phyloP scores from a whole-genome alignment of 2,797 vertebrate species.

The Gastrophryne carolinensis region DNA sequence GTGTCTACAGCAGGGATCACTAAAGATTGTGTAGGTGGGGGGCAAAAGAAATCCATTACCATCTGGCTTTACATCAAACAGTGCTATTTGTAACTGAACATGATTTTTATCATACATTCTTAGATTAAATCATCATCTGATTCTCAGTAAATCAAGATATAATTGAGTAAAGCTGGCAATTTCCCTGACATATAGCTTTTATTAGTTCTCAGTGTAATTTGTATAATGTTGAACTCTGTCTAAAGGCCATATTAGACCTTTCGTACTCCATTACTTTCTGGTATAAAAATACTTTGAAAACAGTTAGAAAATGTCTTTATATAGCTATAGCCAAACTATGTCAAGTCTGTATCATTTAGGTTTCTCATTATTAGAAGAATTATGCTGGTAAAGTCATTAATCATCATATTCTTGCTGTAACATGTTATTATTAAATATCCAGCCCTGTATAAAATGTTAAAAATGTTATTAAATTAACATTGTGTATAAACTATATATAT shows the following conservation, averaged over 20 bases:
- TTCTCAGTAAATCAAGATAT: constrained; percentile 34
- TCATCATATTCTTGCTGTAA: constrained; percentile 1
- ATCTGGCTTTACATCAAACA: not conserved
- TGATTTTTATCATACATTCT: constrained; percentile 16
- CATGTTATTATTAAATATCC: not conserved
- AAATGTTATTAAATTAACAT: too few species aligned
- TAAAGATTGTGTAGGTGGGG: not conserved
- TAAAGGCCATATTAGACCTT: constrained; percentile 21
- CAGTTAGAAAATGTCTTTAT: not conserved
- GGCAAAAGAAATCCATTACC: not conserved
- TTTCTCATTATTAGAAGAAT: not conserved
- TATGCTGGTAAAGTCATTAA: not conserved
- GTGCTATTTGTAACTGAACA: constrained; percentile 13
- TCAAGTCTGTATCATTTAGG: not conserved
- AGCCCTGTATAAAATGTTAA: too few species aligned
- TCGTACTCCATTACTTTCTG: not conserved
- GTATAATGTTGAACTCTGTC: constrained; percentile 18
- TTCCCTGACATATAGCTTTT: constrained; percentile 37
- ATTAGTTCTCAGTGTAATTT: constrained; percentile 30
- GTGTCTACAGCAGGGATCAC: constrained; percentile 1
- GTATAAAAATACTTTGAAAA: not conserved
- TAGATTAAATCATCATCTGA: constrained; percentile 40
- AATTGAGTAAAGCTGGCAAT: constrained; percentile 36
- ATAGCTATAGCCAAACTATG: not conserved
- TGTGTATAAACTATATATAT: constrained; percentile 20